Base-by-base conservation (phyloP, 2,797 vertebrate genomes). In the Sebastes minor region DNA sequence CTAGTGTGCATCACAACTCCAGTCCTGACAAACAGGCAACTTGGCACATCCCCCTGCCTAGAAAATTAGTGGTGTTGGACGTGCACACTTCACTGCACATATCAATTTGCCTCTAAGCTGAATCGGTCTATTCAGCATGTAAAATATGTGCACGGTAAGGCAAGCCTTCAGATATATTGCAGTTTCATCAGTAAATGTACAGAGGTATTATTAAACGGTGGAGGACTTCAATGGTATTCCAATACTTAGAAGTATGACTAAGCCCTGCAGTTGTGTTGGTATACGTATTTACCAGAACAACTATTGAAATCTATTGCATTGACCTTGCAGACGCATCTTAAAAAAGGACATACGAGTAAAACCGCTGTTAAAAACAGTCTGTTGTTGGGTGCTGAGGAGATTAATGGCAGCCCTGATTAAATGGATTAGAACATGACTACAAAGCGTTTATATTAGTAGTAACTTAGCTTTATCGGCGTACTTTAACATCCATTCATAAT, bases 1-100 rank as follows among this genome's bases (percentile, higher is more conserved):
- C 33, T 67, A 2, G 27, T 55, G 27, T 38, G 52, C 76, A 63
- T 55, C 32, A 25, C 22, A 71, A 79, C 33, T 71, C 63, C 27
- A 23, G 25, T 13, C 67, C 67, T 60, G 77, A 78, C 64, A 64
- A 84, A 84, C 28, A 84, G 74, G 56, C 23, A 79, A 82, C 71
- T 74, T 70, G 59, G 63, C 69, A 28, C 32, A 38, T 69, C 22
- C 28, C n/a, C 23, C 14, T 42, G 46, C 30, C 27, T 60, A 18
- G 77, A 57, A 84, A 81, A 89, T 70, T 3, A 69, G 53, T 11
- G 38, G 23, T 61, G 56, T 49, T 74, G 32, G 28, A 68, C 46
- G 38, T 49, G 38, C 32, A 73, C 71, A 73, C 71, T 78, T 74
- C 56, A 23, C 42, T 82, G 71, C 78, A 80, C 23, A 49, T 80